Conservation (phyloP, 2,113 vertebrate species). For the Lota lota region DNA sequence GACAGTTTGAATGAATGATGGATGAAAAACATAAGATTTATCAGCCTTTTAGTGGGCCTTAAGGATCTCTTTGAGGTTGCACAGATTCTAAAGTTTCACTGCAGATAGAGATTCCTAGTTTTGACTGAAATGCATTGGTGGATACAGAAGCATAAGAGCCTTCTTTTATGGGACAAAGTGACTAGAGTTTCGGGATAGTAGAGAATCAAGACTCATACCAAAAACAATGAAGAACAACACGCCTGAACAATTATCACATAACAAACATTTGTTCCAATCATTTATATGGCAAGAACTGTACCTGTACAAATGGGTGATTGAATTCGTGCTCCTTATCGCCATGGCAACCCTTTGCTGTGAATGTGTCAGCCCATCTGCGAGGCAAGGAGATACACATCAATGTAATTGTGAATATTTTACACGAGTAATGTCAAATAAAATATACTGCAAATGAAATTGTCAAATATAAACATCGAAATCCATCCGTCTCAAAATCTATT, state of each 20-base stretch:
- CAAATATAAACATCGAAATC: too few species aligned
- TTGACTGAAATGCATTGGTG: too few species aligned
- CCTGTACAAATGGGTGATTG: slow-evolving; percentile 89
- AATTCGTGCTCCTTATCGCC: slow-evolving; percentile 71
- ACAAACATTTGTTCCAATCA: neutral
- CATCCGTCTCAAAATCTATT: neutral
- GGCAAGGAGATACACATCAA: slow-evolving; percentile 18
- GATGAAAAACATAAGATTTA: accelerated
- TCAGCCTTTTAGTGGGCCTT: neutral
- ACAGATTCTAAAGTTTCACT: too few species aligned
- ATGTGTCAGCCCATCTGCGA: slow-evolving; percentile 87
- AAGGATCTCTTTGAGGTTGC: neutral
- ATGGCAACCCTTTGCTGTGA: slow-evolving; percentile 75
- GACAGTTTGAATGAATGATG: too few species aligned
- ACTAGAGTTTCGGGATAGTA: too few species aligned
- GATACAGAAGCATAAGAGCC: neutral
- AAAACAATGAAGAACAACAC: too few species aligned
- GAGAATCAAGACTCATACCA: too few species aligned
- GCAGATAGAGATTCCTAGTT: too few species aligned
- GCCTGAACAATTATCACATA: neutral
- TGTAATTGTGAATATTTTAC: neutral
- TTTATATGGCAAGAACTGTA: slow-evolving; percentile 38
- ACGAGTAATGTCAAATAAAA: neutral
- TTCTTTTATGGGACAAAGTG: too few species aligned
- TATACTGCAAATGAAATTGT: neutral